Conservation (phyloP, 2,888 invertebrate genomes). For the Seira sanloemensis region DNA sequence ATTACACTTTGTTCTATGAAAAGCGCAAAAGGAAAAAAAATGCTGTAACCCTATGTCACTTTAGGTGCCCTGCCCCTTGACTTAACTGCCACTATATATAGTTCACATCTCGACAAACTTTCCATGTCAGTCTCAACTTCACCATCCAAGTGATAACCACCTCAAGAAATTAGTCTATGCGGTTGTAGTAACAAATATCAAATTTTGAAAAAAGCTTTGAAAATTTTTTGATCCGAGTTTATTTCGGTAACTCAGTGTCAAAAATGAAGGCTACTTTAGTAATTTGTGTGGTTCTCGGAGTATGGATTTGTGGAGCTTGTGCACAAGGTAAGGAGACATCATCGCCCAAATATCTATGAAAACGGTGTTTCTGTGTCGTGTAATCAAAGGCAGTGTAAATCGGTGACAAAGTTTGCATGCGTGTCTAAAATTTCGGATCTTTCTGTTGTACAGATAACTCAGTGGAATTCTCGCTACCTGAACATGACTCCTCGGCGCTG, state of each 20-base stretch:
- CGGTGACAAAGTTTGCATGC: neutral
- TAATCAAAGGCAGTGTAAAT: neutral
- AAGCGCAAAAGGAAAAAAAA: constrained; percentile 26
- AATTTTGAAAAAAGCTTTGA: constrained; percentile 10
- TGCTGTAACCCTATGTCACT: constrained; percentile 49
- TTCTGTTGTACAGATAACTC: constrained; percentile 51
- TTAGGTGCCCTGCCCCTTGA: constrained; percentile 59
- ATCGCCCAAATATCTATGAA: neutral
- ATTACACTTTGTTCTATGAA: neutral
- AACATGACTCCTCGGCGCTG: constrained; percentile 9
- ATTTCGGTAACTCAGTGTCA: constrained; percentile 31
- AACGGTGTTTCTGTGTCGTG: neutral
- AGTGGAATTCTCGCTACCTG: constrained; percentile 49
- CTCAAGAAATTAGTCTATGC: neutral
- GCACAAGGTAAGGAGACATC: constrained; percentile 51
- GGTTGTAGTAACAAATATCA: constrained; percentile 6
- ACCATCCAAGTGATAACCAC: constrained; percentile 30
- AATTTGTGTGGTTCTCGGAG: constrained; percentile 51
- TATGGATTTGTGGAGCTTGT: constrained; percentile 51
- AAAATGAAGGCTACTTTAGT: constrained; percentile 56
- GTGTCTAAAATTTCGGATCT: constrained; percentile 19
- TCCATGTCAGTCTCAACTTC: constrained; percentile 52
- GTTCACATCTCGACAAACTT: constrained; percentile 48
- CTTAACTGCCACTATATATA: constrained; percentile 65
- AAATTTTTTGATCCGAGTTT: constrained; percentile 16